Conservation (phyloP, 2,797 vertebrate species). For the Pangasius mekongensis region DNA sequence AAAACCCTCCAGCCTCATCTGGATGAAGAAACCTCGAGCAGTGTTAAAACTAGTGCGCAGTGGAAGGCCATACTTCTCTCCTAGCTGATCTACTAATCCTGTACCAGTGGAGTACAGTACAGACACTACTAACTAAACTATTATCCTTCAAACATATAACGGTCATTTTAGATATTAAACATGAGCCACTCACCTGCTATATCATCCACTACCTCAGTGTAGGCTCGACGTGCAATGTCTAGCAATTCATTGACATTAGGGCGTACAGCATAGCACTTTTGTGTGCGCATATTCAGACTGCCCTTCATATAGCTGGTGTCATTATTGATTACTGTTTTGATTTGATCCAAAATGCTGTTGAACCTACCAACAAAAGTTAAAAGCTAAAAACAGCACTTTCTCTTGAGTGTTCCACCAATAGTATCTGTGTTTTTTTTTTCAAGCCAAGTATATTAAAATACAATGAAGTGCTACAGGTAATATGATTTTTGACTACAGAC, state of each 20-base stretch:
- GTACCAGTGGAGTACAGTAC: conserved; percentile 33
- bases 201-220: conserved; percentile 96
- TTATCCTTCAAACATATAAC: neutral
- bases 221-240: conserved; percentile 91
- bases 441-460: neutral
- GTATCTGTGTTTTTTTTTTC: neutral
- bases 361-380: conserved; percentile 76
- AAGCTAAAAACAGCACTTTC: neutral
- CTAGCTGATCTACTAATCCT: conserved; percentile 89
- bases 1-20: conserved; percentile 84
- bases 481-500: neutral
- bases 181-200: conserved; percentile 82
- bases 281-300: conserved; percentile 92
- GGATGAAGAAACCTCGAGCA: conserved; percentile 92
- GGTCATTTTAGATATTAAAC: neutral
- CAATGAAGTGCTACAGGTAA: neutral
- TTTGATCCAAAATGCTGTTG: conserved; percentile 87
- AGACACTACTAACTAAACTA: conserved; percentile 3
- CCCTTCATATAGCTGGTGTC: conserved; percentile 90
- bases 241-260: conserved; percentile 93
- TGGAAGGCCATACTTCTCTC: conserved; percentile 84
- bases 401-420: neutral
- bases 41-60: conserved; percentile 94
- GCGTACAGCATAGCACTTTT: conserved; percentile 95
- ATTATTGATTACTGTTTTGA: conserved; percentile 91